These are phyloP conservation scores for Scylla paramamosain DNA, from an alignment of 1,140 invertebrate genomes.

Conservation along the genomic window DNA sequence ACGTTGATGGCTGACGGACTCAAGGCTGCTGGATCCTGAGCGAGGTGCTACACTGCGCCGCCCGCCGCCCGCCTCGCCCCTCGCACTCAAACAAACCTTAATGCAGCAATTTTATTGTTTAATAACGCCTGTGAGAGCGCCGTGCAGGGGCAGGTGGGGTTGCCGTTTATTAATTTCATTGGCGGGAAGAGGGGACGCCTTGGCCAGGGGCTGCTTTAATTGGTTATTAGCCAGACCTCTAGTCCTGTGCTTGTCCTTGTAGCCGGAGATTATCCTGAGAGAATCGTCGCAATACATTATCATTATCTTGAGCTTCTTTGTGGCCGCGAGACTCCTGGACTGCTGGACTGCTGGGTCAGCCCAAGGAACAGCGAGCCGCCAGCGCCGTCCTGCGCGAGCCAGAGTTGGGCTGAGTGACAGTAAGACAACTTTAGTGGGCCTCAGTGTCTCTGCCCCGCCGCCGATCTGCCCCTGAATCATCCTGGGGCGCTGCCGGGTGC, in stretches of 20 bases:
- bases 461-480: background rate
- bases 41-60: background rate
- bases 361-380: background rate
- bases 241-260: conserved; percentile 9
- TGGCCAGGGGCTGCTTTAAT: background rate
- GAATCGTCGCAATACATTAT: conserved; percentile 22
- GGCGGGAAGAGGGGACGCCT: background rate
- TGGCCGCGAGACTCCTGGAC: background rate
- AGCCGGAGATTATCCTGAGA: background rate
- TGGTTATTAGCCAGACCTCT: background rate
- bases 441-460: background rate
- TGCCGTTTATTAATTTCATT: background rate
- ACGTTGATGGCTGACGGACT: background rate
- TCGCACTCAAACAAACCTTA: background rate
- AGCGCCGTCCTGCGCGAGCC: background rate
- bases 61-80: background rate
- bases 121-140: background rate
- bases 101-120: conserved; percentile 14
- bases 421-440: conserved; percentile 13
- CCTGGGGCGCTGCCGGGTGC: conserved; percentile 4
- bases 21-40: background rate
- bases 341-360: background rate
- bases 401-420: background rate
- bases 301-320: conserved; percentile 5
- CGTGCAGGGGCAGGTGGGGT: background rate